These are phyloP conservation scores for Antedon mediterranea DNA, from an alignment of 53 echinoderm and acorn worm species.

Conservation along the genomic window DNA sequence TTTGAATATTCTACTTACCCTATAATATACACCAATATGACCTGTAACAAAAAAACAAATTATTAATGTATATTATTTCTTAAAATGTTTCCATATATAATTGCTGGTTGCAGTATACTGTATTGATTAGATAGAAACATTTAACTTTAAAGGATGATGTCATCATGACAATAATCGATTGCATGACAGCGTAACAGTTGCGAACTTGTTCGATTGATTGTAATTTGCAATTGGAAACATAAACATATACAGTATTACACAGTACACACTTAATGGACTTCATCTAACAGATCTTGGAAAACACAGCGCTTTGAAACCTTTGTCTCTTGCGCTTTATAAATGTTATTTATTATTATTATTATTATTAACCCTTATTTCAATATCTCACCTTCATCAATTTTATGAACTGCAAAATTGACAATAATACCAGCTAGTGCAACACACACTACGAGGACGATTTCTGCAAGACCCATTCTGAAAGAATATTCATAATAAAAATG, in stretches of 20 bases:
- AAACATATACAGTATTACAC: too few species aligned
- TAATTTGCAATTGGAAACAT: too few species aligned
- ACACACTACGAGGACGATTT: slow-evolving; percentile 29
- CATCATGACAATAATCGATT: not conserved
- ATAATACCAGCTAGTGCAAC: slow-evolving; percentile 47
- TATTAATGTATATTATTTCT: not conserved
- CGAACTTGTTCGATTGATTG: not conserved
- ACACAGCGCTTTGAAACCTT: too few species aligned
- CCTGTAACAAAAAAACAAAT: slow-evolving; percentile 23
- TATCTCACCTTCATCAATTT: slow-evolving; percentile 79
- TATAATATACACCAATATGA: slow-evolving; percentile 85
- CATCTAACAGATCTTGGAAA: too few species aligned
- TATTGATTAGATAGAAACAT: too few species aligned
- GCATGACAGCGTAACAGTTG: not conserved
- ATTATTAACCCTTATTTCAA: not conserved
- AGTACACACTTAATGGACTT: too few species aligned
- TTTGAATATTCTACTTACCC: slow-evolving; percentile 34
- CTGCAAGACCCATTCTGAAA: not conserved
- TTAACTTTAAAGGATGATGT: too few species aligned
- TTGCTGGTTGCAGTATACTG: too few species aligned
- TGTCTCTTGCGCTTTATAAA: too few species aligned
- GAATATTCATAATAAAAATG: not conserved
- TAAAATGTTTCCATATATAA: too few species aligned
- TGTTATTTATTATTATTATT: too few species aligned
- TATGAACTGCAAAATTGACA: slow-evolving; percentile 84